Conservation (phyloP, 2,797 vertebrate genomes). For the Aeoliscus strigatus region DNA sequence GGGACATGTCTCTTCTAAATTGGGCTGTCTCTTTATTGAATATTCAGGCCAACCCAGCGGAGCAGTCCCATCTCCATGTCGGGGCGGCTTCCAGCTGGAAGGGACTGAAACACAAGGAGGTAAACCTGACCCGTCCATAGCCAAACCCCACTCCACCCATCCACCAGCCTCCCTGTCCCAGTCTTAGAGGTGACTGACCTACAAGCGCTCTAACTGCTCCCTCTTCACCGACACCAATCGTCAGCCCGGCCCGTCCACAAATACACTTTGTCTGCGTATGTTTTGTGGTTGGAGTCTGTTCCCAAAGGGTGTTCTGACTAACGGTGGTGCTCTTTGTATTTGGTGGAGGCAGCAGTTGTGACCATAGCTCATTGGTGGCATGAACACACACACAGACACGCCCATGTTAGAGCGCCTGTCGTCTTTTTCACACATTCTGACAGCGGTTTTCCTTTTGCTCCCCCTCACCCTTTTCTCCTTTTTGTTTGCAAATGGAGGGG, state of each 20-base stretch:
- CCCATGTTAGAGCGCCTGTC: constrained; percentile 3
- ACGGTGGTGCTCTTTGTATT: constrained; percentile 24
- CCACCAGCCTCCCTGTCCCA: constrained; percentile 30
- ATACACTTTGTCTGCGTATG: constrained; percentile 16
- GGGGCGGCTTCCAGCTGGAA: constrained; percentile 73
- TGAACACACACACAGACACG: constrained; percentile 12
- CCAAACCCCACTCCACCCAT: constrained; percentile 47
- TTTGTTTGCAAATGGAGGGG: constrained; percentile 25
- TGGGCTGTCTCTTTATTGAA: constrained; percentile 70
- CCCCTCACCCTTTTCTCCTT: constrained; percentile 22
- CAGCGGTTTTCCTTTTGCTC: constrained; percentile 22
- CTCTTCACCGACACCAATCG: constrained; percentile 23
- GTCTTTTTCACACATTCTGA: constrained; percentile 8
- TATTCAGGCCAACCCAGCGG: constrained; percentile 71
- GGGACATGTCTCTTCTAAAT: constrained; percentile 66
- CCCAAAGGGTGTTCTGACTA: constrained; percentile 13
- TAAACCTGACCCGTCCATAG: constrained; percentile 60
- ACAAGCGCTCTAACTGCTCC: constrained; percentile 36
- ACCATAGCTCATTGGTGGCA: constrained; percentile 13
- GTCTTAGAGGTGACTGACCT: constrained; percentile 37
- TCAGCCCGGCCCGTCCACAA: constrained; percentile 18
- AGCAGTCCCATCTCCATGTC: constrained; percentile 72
- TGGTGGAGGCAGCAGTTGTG: constrained; percentile 37
- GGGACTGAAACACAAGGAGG: constrained; percentile 72
- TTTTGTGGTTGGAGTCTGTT: constrained; percentile 20